Evolutionary conservation across 2,888 invertebrate genomes (phyloP).

Genomic region (Magallana nippona): DNA sequence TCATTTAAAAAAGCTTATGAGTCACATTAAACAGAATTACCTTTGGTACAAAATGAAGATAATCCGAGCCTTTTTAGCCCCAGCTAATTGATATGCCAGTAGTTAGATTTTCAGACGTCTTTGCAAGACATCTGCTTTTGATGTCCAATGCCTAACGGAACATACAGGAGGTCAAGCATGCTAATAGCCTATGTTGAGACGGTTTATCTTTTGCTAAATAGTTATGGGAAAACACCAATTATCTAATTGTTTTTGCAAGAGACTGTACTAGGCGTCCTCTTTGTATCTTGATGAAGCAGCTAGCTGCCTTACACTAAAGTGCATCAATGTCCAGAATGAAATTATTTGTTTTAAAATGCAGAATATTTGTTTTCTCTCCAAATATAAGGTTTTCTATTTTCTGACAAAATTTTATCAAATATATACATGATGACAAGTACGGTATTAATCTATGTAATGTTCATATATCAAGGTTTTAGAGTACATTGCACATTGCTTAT

Average conservation of each 20-base stretch:
- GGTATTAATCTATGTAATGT: too few species aligned
- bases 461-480: too few species aligned
- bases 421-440: too few species aligned
- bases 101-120: not conserved
- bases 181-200: constrained; percentile 9
- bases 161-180: constrained; percentile 15
- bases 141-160: constrained; percentile 17
- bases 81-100: not conserved
- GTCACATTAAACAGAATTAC: constrained; percentile 7
- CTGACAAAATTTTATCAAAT: too few species aligned
- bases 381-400: too few species aligned
- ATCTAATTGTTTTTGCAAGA: constrained; percentile 7
- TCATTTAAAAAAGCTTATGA: constrained; percentile 33
- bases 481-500: too few species aligned
- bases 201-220: constrained; percentile 31
- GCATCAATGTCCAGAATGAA: too few species aligned
- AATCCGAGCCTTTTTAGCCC: not conserved
- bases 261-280: not conserved
- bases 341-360: too few species aligned
- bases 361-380: too few species aligned
- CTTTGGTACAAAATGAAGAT: constrained; percentile 1
- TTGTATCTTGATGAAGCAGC: too few species aligned
- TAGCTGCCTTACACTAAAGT: too few species aligned
- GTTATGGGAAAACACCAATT: constrained; percentile 16
- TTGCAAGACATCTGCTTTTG: constrained; percentile 8